These are phyloP conservation scores for Thalassaphorura encarpata DNA, from an alignment of 1,140 invertebrate species.

Conservation along the genomic window DNA sequence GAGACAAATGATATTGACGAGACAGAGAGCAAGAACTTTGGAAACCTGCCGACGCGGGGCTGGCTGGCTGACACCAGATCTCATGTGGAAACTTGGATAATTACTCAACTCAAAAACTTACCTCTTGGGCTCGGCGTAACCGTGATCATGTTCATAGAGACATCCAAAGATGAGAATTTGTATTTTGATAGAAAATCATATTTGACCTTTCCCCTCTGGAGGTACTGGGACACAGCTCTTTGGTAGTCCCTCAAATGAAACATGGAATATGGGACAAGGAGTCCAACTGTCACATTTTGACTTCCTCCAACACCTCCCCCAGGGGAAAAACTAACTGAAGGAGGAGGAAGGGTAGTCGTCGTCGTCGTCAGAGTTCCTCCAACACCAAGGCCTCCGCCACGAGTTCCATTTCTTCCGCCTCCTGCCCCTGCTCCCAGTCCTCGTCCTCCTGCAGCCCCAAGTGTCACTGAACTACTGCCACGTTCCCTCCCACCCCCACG, in stretches of 20 bases:
- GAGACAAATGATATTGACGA: neutral
- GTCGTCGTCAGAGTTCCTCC: neutral
- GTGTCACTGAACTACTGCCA: too few relatives aligned
- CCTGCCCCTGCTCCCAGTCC: neutral
- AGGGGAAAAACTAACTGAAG: neutral
- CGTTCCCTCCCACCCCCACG: too few relatives aligned
- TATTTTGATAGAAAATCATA: conserved; percentile 53
- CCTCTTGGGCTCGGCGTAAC: conserved; percentile 66
- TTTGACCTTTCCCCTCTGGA: conserved; percentile 48
- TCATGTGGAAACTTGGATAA: neutral
- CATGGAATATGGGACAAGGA: conserved; percentile 61
- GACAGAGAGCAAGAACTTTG: neutral
- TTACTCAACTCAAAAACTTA: conserved; percentile 40
- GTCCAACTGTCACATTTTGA: conserved; percentile 44
- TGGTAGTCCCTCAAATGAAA: conserved; percentile 60
- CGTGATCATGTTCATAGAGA: conserved; percentile 54
- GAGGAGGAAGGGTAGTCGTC: neutral
- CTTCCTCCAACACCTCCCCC: conserved; percentile 2
- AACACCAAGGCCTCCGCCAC: neutral
- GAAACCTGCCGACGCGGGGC: neutral
- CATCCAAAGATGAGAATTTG: conserved; percentile 49
- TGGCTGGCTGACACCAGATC: neutral
- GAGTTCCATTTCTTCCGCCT: neutral
- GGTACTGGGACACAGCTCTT: conserved; percentile 48
- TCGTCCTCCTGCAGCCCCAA: too few relatives aligned